Evolutionary conservation across 2,113 vertebrate genomes (phyloP).

Genomic region (Campylomormyrus numenius): DNA sequence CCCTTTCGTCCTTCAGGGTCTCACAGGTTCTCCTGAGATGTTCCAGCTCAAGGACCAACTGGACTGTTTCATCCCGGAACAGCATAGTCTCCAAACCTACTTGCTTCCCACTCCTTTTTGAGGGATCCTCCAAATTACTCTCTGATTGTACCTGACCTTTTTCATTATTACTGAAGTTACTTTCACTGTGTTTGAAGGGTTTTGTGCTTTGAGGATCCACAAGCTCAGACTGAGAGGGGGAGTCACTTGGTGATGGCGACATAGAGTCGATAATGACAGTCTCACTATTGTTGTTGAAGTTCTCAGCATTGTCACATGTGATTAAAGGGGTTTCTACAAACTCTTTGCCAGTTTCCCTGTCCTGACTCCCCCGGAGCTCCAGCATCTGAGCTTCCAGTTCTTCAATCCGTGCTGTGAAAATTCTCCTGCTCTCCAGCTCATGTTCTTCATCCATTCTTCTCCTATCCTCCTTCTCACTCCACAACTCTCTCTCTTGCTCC

Average conservation of each 20-base stretch:
- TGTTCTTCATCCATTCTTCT: constrained; percentile 53
- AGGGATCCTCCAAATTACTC: neutral
- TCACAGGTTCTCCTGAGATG: constrained; percentile 31
- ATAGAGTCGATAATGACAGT: constrained; percentile 27
- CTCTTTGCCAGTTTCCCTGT: constrained; percentile 33
- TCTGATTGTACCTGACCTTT: constrained; percentile 6
- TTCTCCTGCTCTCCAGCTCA: constrained; percentile 26
- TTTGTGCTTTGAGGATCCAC: constrained; percentile 47
- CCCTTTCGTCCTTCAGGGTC: constrained; percentile 32
- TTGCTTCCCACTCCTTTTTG: neutral
- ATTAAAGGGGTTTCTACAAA: constrained; percentile 44
- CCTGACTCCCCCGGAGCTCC: constrained; percentile 34
- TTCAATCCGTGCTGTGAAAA: constrained; percentile 41
- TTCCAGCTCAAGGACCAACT: constrained; percentile 46
- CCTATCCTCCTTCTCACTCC: constrained; percentile 24
- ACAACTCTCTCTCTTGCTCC: constrained; percentile 5
- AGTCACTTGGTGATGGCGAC: constrained; percentile 39
- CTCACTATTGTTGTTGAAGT: constrained; percentile 35
- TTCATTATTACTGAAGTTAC: constrained; percentile 32
- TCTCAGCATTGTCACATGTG: constrained; percentile 34
- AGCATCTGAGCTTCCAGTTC: constrained; percentile 53
- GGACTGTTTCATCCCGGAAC: neutral
- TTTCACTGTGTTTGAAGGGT: constrained; percentile 29
- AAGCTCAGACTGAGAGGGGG: constrained; percentile 46
- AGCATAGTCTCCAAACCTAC: neutral